Conservation (phyloP, 2,797 vertebrate genomes). For the Amazona finschi region DNA sequence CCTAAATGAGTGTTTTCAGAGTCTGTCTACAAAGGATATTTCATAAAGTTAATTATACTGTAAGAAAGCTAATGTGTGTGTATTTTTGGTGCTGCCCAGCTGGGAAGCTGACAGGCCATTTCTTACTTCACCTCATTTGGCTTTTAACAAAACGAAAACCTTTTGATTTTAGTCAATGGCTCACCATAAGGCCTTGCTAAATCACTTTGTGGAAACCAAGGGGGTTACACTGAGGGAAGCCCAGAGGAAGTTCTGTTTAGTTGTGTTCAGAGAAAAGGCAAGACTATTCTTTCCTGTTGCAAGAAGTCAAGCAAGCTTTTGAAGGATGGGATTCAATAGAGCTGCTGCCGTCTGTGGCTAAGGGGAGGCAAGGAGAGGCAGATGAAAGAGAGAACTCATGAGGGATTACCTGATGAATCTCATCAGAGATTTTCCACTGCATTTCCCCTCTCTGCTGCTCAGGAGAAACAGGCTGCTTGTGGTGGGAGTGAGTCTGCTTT, state of each 20-base stretch:
- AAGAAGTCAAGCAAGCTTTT: background rate
- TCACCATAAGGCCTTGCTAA: background rate
- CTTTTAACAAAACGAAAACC: background rate
- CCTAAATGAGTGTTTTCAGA: background rate
- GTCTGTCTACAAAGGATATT: background rate
- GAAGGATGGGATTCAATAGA: background rate
- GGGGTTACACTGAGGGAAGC: background rate
- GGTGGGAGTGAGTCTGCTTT: background rate
- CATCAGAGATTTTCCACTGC: background rate
- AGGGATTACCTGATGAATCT: background rate
- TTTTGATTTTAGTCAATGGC: background rate
- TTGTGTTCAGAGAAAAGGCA: background rate
- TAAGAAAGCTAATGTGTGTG: background rate
- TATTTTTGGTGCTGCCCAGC: conserved; percentile 26
- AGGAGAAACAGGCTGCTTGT: background rate
- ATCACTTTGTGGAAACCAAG: background rate
- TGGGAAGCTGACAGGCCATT: conserved; percentile 13
- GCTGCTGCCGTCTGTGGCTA: background rate
- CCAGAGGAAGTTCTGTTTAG: background rate
- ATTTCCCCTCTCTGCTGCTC: background rate
- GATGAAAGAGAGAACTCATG: rapidly evolving
- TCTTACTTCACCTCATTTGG: background rate
- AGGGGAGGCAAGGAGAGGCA: background rate
- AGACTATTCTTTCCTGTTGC: background rate
- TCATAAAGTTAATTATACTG: background rate